Evolutionary conservation across 2,888 invertebrate genomes (phyloP).

Genomic region (Philaethria dido): DNA sequence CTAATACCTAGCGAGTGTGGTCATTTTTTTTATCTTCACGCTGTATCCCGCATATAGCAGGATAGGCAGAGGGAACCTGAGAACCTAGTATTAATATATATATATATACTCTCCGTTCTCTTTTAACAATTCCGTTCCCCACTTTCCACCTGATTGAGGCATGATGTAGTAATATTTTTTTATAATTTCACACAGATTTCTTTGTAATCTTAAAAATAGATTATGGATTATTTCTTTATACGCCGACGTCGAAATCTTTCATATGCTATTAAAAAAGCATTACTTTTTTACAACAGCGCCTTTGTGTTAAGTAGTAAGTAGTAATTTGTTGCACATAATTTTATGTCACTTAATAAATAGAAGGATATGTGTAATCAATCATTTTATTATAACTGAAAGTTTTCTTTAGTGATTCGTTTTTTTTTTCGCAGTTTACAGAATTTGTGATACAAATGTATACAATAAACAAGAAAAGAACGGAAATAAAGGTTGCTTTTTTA

Average conservation of each 20-base stretch:
- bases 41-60: too few species aligned
- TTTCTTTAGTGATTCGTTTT: too few species aligned
- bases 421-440: too few species aligned
- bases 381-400: not conserved
- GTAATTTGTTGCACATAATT: constrained; percentile 9
- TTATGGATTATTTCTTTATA: constrained; percentile 16
- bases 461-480: too few species aligned
- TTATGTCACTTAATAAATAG: constrained; percentile 1
- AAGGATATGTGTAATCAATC: constrained; percentile 1
- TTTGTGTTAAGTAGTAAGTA: constrained; percentile 1
- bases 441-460: too few species aligned
- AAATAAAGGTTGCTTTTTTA: too few species aligned
- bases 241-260: constrained; percentile 18
- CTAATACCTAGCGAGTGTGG: constrained; percentile 12
- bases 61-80: too few species aligned
- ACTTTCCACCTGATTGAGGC: too few species aligned
- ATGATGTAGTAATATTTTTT: too few species aligned
- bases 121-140: too few species aligned
- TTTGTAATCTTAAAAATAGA: constrained; percentile 9
- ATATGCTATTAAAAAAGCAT: constrained; percentile 24
- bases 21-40: not conserved
- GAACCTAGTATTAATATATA: too few species aligned
- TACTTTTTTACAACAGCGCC: constrained; percentile 20
- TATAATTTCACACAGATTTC: constrained; percentile 11
- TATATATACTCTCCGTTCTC: too few species aligned